These are phyloP conservation scores for Propithecus deckenii DNA, from an alignment of 2,797 vertebrate species.

Conservation along the genomic window DNA sequence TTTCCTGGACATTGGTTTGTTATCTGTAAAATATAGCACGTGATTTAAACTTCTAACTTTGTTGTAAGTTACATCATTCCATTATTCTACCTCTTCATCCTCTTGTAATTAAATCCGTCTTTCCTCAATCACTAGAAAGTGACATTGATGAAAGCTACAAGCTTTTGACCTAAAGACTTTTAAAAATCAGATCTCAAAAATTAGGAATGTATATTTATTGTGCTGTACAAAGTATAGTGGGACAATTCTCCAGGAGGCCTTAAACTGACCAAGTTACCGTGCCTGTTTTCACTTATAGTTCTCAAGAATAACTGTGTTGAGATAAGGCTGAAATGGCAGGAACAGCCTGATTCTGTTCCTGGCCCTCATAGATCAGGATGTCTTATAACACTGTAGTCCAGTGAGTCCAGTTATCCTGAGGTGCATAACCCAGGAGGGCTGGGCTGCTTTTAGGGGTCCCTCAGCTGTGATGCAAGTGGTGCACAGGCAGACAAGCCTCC, in stretches of 20 bases:
- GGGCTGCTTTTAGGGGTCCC: background rate
- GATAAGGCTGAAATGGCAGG: background rate
- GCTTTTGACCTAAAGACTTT: background rate
- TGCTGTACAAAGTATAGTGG: background rate
- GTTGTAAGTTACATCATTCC: background rate
- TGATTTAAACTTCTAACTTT: background rate
- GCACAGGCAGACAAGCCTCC: background rate
- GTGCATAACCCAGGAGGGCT: too few species aligned
- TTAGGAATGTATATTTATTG: background rate
- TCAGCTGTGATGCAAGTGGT: background rate
- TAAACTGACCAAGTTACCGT: background rate
- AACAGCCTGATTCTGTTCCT: background rate
- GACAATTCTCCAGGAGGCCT: background rate
- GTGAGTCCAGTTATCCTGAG: background rate
- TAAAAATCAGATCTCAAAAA: background rate
- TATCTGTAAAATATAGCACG: background rate
- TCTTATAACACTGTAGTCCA: background rate
- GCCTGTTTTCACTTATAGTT: background rate
- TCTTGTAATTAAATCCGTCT: background rate
- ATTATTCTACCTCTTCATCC: background rate
- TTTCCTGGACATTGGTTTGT: background rate
- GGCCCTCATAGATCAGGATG: too few species aligned
- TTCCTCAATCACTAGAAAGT: background rate
- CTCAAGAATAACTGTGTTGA: background rate
- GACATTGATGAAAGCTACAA: background rate